Base-by-base conservation (phyloP, 2,113 vertebrate species). In the Rhea pennata region DNA sequence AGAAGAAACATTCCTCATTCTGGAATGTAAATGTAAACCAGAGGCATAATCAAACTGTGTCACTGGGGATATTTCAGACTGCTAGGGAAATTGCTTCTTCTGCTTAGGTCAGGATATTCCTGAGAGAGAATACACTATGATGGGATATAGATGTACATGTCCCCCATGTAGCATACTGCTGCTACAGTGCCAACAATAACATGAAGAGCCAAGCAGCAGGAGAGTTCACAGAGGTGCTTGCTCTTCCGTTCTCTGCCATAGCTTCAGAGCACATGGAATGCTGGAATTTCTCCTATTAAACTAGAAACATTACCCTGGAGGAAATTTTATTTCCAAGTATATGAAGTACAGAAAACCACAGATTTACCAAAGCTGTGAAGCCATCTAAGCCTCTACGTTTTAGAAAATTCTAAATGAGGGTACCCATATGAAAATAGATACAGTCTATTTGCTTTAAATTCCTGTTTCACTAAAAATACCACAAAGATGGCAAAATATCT, bases 21-120 rank as follows among this genome's bases (percentile, higher is more conserved):
- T 92, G 88, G 80, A 93, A 92, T 84, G 92, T 74, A 93, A 84
- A 92, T 2, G 1, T 87, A 95, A 93, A 36, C 86, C 74, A 89
- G 80, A 92, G 80, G 79, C 77, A 87, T 24, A 83, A 79, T 87
- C 76, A 72, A 53, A 87, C 66, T 66, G 15, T 76, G 74, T 85
- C 84, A 84, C 76, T 54, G 50, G 81, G 71, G 73, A 96, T 71
- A 93, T 81, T 86, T 86, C 61, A 75, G 72, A 33, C 39, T 74
- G 75, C 58, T 54, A 71, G 64, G 50, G 79, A 88, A 96, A 95
- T 12, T 20, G 46, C 40, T 91, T 95, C 77, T 67, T 82, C 64
- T 89, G 56, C 87, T 94, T 79, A 67, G 59, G 82, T 85, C 74
- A 85, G 58, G 58, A 72, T 92, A 87, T 50, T 91, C 56, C 85